These are phyloP conservation scores for Protobothrops flavoviridis DNA, from an alignment of 2,113 vertebrate genomes.

Conservation along the genomic window DNA sequence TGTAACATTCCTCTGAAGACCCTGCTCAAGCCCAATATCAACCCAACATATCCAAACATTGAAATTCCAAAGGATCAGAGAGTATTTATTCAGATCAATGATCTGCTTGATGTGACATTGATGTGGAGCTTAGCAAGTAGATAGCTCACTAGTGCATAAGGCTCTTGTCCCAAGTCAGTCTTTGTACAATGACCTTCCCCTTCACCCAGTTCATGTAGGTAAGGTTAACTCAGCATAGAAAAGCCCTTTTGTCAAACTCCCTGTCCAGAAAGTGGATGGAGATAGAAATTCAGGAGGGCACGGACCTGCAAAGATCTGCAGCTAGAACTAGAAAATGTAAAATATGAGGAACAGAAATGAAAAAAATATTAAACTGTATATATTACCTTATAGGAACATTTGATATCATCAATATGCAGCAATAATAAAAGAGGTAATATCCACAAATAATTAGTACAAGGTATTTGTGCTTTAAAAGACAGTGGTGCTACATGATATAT, in stretches of 20 bases:
- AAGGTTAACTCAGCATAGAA: neutral
- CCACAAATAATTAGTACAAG: neutral
- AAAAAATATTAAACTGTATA: conserved; percentile 2
- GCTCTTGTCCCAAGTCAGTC: neutral
- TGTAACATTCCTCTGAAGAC: neutral
- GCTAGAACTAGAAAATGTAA: neutral
- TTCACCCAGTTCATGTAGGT: too few relatives aligned
- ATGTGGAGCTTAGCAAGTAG: neutral
- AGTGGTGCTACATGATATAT: neutral
- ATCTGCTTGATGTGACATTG: neutral
- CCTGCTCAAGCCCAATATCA: neutral
- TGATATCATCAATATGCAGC: rapidly evolving
- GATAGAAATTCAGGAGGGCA: neutral
- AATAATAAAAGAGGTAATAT: neutral
- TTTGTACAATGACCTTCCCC: neutral
- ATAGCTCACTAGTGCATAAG: neutral
- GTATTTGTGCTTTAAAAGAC: neutral
- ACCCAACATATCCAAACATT: neutral
- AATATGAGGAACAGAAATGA: conserved; percentile 2
- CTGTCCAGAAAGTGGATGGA: neutral
- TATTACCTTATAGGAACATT: neutral
- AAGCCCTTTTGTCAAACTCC: neutral
- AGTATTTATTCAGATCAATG: neutral
- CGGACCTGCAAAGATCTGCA: neutral
- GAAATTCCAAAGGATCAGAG: neutral